Evolutionary conservation across 2,797 vertebrate genomes (phyloP).

Genomic region (Nyctibius grandis): DNA sequence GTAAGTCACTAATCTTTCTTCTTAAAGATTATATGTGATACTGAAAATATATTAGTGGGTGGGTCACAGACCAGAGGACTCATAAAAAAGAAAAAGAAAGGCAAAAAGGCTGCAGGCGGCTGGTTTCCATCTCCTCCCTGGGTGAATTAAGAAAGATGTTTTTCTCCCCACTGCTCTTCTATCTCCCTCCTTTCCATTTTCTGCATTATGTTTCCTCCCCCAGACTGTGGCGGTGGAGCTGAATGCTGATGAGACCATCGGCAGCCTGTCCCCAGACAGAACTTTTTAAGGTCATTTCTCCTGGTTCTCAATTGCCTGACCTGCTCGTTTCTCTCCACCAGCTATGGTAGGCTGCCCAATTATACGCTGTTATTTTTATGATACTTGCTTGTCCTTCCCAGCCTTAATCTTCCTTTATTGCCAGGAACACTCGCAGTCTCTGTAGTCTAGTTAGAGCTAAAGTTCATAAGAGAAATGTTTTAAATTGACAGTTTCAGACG

Average conservation of each 20-base stretch:
- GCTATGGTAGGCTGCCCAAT: conserved; percentile 25
- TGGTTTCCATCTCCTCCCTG: conserved; percentile 26
- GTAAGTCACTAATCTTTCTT: not conserved
- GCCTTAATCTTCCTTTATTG: conserved; percentile 28
- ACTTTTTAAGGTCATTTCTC: conserved; percentile 60
- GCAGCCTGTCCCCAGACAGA: conserved; percentile 46
- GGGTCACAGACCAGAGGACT: not conserved
- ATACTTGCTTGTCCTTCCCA: conserved; percentile 30
- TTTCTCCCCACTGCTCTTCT: conserved; percentile 24
- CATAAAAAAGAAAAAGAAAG: not conserved
- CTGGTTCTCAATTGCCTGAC: conserved; percentile 4
- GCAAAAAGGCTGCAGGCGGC: not conserved
- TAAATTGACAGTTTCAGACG: not conserved
- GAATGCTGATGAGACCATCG: conserved; percentile 62
- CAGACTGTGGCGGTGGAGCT: conserved; percentile 49
- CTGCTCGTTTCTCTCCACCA: conserved; percentile 15
- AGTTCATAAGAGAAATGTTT: conserved; percentile 5
- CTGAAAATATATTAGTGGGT: not conserved
- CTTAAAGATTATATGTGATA: not conserved
- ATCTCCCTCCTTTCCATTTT: conserved; percentile 42
- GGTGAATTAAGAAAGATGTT: conserved; percentile 54
- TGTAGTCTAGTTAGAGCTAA: conserved; percentile 18
- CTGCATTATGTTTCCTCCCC: conserved; percentile 53
- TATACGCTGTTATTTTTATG: conserved; percentile 30
- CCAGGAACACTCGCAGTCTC: not conserved